phyloP scores from a whole-genome alignment of 1,140 invertebrate genomes.

The Zaprionus africanus region DNA sequence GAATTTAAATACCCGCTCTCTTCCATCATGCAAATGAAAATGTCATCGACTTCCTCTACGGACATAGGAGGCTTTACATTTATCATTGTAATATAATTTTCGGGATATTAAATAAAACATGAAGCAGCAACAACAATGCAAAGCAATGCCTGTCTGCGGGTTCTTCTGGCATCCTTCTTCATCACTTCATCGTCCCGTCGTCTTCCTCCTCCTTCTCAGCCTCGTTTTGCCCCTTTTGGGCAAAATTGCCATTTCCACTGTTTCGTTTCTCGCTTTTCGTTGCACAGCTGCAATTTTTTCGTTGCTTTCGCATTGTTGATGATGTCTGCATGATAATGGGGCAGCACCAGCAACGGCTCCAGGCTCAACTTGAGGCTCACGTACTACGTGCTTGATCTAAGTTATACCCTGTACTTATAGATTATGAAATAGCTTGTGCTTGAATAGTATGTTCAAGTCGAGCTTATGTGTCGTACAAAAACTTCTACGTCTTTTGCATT shows the following conservation, averaged over 20 bases:
- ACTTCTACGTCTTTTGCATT: conserved; percentile 42
- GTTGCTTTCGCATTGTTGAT: conserved; percentile 53
- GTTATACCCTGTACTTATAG: not conserved
- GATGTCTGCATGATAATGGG: conserved; percentile 71
- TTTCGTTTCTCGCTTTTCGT: conserved; percentile 49
- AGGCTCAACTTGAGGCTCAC: conserved; percentile 5
- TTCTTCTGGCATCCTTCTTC: not conserved
- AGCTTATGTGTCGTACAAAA: conserved; percentile 12
- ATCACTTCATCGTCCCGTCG: not conserved
- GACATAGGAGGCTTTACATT: conserved; percentile 22
- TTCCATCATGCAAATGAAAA: conserved; percentile 64
- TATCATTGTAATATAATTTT: conserved; percentile 74
- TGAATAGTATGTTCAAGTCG: not conserved
- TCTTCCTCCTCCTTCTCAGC: conserved; percentile 13
- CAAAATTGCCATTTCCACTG: conserved; percentile 75
- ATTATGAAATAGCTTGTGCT: not conserved
- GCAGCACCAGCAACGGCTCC: conserved; percentile 28
- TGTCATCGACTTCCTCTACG: conserved; percentile 46
- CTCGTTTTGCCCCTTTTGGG: conserved; percentile 51
- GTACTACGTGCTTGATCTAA: not conserved
- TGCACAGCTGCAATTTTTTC: conserved; percentile 51
- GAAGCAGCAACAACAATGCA: conserved; percentile 43
- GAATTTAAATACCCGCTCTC: conserved; percentile 52
- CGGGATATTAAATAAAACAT: conserved; percentile 75
- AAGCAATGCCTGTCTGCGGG: not conserved